phyloP scores from a whole-genome alignment of 2,797 vertebrate species.

The Neomorphus geoffroyi region DNA sequence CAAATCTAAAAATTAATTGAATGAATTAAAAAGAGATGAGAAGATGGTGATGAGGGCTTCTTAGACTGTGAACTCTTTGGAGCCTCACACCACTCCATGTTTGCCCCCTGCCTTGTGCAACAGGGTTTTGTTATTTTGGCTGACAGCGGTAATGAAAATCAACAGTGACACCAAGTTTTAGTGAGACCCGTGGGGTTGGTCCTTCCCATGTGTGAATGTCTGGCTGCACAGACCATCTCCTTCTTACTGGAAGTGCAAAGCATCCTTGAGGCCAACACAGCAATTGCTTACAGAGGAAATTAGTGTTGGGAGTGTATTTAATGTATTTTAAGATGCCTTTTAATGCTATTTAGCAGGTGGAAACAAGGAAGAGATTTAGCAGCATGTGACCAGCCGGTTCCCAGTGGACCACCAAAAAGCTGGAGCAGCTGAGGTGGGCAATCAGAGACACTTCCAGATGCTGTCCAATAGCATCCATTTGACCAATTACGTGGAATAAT shows the following conservation, averaged over 20 bases:
- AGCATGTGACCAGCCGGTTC: neutral
- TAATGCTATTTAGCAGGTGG: conserved; percentile 17
- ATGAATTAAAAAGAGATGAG: neutral
- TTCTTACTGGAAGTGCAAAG: neutral
- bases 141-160: neutral
- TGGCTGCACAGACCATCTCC: neutral
- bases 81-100: neutral
- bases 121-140: neutral
- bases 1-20: neutral
- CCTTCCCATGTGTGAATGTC: rapidly evolving
- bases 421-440: neutral
- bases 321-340: conserved; percentile 20
- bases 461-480: conserved; percentile 30
- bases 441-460: neutral
- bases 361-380: conserved; percentile 31
- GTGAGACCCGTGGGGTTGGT: neutral
- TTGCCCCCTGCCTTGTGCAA: neutral
- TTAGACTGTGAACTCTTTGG: neutral
- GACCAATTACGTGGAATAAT: neutral
- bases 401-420: neutral
- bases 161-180: neutral
- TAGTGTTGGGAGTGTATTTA: neutral
- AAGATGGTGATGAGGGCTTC: rapidly evolving
- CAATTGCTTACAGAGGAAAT: conserved; percentile 4
- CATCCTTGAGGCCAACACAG: neutral